Percentiles rank a stretch among this genome's conserved stretches.
phyloP scores from a whole-genome alignment of 2,113 vertebrate species.

The Empidonax traillii region DNA sequence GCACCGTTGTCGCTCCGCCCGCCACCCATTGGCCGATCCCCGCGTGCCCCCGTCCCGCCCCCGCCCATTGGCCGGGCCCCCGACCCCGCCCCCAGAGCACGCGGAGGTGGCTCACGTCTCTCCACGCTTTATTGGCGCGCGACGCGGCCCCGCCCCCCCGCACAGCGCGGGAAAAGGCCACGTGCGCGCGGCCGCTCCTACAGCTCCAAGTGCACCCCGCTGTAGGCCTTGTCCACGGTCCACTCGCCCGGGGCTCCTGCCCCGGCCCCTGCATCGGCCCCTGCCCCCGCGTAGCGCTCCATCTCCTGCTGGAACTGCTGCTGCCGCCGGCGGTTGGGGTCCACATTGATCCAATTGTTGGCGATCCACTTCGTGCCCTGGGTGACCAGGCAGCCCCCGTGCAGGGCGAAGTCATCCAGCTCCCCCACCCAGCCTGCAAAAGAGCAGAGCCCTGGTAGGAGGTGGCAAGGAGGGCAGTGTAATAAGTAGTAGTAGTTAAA shows the following conservation, averaged over 20 bases:
- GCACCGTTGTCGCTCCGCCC: neutral
- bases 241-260: conserved; percentile 70
- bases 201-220: conserved; percentile 72
- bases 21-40: neutral
- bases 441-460: neutral
- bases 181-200: neutral
- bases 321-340: conserved; percentile 87
- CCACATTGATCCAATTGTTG: conserved; percentile 95
- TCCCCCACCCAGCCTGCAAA: conserved; percentile 93
- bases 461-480: fast-evolving
- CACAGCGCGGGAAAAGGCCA: neutral
- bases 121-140: conserved; percentile 30
- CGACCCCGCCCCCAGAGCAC: neutral
- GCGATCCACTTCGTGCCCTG: conserved; percentile 93
- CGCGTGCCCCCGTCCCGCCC: neutral
- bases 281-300: conserved; percentile 72
- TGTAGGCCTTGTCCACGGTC: conserved; percentile 75
- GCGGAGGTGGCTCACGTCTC: fast-evolving
- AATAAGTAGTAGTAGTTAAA: too few relatives aligned
- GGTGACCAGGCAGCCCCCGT: conserved; percentile 90
- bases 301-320: conserved; percentile 89
- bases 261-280: neutral
- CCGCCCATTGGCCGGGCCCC: neutral
- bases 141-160: neutral
- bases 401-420: conserved; percentile 92